These are phyloP conservation scores for Heliconius sara DNA, from an alignment of 2,888 invertebrate species.

Conservation along the genomic window DNA sequence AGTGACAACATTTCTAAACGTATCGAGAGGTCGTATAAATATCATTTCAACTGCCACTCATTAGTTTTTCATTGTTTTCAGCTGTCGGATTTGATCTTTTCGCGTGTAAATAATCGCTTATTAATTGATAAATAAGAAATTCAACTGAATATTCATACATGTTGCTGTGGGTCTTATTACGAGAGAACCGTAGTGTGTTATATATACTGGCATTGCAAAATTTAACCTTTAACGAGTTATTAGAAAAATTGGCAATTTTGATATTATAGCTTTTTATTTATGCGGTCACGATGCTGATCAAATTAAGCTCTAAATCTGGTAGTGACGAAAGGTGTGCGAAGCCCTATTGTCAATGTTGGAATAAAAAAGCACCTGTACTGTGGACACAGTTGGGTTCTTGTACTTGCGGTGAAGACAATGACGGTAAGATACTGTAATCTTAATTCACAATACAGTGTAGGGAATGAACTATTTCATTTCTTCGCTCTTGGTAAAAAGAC, in stretches of 20 bases:
- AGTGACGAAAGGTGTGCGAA: slow-evolving; percentile 54
- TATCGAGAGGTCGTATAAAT: slow-evolving; percentile 6
- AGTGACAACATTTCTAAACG: slow-evolving; percentile 13
- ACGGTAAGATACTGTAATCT: slow-evolving; percentile 59
- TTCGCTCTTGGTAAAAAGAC: not conserved
- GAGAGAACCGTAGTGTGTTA: slow-evolving; percentile 31
- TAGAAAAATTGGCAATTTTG: slow-evolving; percentile 30
- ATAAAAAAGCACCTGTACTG: slow-evolving; percentile 57
- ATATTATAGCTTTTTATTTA: slow-evolving; percentile 37
- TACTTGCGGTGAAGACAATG: slow-evolving; percentile 81
- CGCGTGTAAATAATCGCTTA: not conserved
- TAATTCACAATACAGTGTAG: not conserved
- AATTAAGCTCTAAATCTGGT: slow-evolving; percentile 40
- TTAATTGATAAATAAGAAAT: slow-evolving; percentile 2
- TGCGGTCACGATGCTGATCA: slow-evolving; percentile 46
- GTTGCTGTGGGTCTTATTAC: slow-evolving; percentile 37
- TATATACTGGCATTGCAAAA: slow-evolving; percentile 27
- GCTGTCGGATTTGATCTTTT: not conserved
- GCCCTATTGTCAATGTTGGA: slow-evolving; percentile 73
- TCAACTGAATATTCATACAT: slow-evolving; percentile 26
- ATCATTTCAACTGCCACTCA: slow-evolving; percentile 13
- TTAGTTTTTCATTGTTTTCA: slow-evolving; percentile 6
- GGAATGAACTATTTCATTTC: not conserved
- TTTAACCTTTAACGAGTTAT: slow-evolving; percentile 21
- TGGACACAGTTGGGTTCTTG: slow-evolving; percentile 69